These are phyloP conservation scores for Cylindroiulus punctatus DNA, from an alignment of 2,888 invertebrate genomes.

Conservation along the genomic window DNA sequence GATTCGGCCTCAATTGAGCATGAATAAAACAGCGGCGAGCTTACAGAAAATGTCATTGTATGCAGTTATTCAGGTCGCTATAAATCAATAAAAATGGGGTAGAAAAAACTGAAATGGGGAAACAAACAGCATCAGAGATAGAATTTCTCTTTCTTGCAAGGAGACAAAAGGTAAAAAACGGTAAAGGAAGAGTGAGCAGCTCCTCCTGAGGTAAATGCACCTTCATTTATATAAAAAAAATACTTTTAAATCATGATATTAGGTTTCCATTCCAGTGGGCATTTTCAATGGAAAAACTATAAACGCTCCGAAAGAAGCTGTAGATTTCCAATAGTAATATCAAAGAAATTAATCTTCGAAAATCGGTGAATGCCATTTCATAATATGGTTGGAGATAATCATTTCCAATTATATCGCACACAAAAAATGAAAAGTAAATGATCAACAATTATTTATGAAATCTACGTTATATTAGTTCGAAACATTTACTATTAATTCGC, in stretches of 20 bases:
- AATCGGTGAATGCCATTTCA: not conserved
- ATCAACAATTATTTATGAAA: no score
- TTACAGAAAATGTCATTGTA: conserved; percentile 43
- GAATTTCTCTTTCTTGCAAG: not conserved
- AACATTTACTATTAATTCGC: no score
- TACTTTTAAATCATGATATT: conserved; percentile 16
- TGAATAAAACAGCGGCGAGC: conserved; percentile 42
- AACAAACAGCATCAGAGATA: conserved; percentile 44
- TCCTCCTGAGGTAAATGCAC: conserved; percentile 23
- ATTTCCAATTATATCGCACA: not conserved
- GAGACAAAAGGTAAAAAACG: conserved; percentile 10
- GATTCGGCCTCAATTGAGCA: conserved; percentile 33
- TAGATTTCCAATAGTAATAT: conserved; percentile 2
- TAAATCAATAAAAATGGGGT: conserved; percentile 33
- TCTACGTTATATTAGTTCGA: no score
- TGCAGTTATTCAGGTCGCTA: conserved; percentile 40
- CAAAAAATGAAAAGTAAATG: not conserved
- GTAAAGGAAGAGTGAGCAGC: not conserved
- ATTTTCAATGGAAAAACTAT: not conserved
- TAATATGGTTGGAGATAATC: not conserved
- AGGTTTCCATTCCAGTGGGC: conserved; percentile 13
- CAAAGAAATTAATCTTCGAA: not conserved
- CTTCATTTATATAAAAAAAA: not conserved
- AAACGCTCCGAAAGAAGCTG: not conserved
- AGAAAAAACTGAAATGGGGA: conserved; percentile 21